Evolutionary conservation across 2,888 invertebrate species (phyloP), one percentile per base, ranked within the genome.

Genomic region (Eumacrocentrus americanus): DNA sequence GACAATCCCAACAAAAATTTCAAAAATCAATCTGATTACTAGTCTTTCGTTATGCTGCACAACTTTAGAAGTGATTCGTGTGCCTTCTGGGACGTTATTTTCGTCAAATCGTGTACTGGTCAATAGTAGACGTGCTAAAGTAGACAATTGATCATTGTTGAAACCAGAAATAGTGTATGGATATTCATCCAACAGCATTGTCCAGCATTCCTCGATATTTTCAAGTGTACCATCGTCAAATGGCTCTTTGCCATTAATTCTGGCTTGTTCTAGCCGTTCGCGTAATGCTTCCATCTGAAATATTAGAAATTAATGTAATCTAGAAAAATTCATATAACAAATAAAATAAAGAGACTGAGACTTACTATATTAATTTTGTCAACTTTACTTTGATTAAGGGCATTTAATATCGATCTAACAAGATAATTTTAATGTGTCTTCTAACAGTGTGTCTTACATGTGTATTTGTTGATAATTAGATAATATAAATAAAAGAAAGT

Each of bases 371-470:
- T 12, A 12, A 52, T 22, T 7, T n/a, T n/a, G n/a, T 60, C 50
- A 14, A 35, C 34, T 11, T 65, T 12, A 7, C 53, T 58, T 37
- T 68, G 55, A 44, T 73, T 70, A 1, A 77, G 52, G 2, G 71
- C 67, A 53, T 70, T 69, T 44, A 79, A 53, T 29, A 78, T 67
- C 67, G 74, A 70, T 0, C 72, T 67, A 44, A 75, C 58, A 56
- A 79, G 69, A 67, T 78, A 78, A 25, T 76, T 72, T 20, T 78
- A 75, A 50, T 73, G 68, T 59, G n/a, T n/a, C n/a, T n/a, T n/a
- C n/a, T n/a, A n/a, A n/a, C n/a, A n/a, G n/a, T n/a, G n/a, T n/a
- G n/a, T n/a, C n/a, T n/a, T n/a, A n/a, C n/a, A n/a, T n/a, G n/a
- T n/a, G n/a, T n/a, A n/a, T n/a, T n/a, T n/a, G n/a, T n/a, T n/a